A percentile compares a stretch with the other conserved stretches of the same genome.
phyloP scores from a whole-genome alignment of 2,113 vertebrate genomes.

The Rhinopomastus cyanomelas region DNA sequence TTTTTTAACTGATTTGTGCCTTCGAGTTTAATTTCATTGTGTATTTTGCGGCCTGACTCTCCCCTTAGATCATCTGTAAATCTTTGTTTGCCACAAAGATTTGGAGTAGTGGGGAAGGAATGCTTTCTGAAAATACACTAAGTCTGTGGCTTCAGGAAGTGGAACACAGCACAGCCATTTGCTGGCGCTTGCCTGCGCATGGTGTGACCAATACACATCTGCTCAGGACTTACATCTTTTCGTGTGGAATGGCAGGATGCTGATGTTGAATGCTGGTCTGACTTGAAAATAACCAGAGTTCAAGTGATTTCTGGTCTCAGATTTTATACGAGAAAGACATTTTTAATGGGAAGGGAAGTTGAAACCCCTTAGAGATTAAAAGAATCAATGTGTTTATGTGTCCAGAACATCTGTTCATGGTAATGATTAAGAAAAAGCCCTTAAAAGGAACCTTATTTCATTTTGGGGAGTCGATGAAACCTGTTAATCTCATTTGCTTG shows the following conservation, averaged over 20 bases:
- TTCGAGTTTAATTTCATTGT: background rate
- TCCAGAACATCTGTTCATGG: background rate
- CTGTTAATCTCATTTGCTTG: background rate
- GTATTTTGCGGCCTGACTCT: background rate
- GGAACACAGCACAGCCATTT: background rate
- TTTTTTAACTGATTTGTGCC: background rate
- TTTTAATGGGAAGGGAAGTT: accelerated
- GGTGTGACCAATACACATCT: background rate
- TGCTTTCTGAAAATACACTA: background rate
- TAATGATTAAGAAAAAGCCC: background rate
- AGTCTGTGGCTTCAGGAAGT: background rate
- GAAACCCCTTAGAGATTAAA: background rate
- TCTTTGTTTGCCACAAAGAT: background rate
- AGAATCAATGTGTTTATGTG: background rate
- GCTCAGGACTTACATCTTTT: background rate
- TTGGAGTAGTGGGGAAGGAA: background rate
- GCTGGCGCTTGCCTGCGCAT: background rate
- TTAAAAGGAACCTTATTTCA: background rate
- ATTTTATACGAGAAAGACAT: background rate
- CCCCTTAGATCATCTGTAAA: background rate
- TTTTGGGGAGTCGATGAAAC: background rate
- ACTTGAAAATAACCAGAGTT: background rate
- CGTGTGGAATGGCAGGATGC: background rate
- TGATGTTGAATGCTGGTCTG: background rate
- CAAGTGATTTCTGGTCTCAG: background rate